Conservation (phyloP, 2,888 invertebrate species). For the Hydrotaea cyrtoneurina region DNA sequence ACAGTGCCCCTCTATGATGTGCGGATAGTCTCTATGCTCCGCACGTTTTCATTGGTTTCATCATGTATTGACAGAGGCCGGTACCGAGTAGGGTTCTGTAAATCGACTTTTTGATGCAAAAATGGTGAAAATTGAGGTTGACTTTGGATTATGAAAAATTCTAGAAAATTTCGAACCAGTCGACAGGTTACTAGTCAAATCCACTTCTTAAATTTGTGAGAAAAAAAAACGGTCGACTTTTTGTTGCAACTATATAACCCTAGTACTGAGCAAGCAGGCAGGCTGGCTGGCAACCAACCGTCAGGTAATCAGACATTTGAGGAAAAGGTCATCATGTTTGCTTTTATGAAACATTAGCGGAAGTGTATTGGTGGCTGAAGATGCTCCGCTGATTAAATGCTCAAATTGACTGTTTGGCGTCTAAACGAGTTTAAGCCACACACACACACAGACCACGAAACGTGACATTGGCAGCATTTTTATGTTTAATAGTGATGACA, state of each 20-base stretch:
- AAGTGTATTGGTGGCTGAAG: constrained; percentile 43
- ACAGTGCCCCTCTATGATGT: background rate
- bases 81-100: no score
- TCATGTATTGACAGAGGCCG: background rate
- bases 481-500: background rate
- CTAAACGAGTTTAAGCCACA: background rate
- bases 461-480: background rate
- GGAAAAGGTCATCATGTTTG: constrained; percentile 61
- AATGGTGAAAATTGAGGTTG: no score
- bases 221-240: no score
- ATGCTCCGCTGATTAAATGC: constrained; percentile 39
- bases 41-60: background rate
- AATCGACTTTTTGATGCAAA: no score
- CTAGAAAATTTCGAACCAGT: no score
- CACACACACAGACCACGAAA: no score
- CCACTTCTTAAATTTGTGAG: no score
- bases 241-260: no score
- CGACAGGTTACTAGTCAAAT: no score
- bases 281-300: background rate
- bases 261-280: no score
- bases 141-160: no score
- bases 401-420: background rate
- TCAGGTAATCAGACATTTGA: background rate
- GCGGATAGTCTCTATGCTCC: background rate
- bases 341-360: constrained; percentile 49